A percentile compares a stretch with the other conserved stretches of the same genome.
Conservation (phyloP, 2,113 vertebrate genomes). For the Galemys pyrenaicus region DNA sequence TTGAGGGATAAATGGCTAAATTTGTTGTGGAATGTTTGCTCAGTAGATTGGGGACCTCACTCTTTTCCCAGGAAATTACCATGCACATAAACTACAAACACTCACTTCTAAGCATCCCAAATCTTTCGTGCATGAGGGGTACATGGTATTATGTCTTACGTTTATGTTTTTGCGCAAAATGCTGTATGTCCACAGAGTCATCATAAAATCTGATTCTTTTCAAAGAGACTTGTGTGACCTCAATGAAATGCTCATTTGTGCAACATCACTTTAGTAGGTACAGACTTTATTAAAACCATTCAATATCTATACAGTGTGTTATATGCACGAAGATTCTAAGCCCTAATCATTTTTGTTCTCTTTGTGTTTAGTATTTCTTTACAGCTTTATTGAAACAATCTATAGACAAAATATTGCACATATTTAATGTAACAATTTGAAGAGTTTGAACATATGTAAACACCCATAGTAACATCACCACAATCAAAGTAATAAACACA, state of each 20-base stretch:
- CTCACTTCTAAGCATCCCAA: slow-evolving; percentile 14
- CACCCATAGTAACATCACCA: neutral
- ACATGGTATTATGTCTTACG: neutral
- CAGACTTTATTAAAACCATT: neutral
- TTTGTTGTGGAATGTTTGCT: slow-evolving; percentile 21
- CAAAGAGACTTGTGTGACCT: slow-evolving; percentile 6
- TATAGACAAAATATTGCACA: neutral
- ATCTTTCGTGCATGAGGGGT: neutral
- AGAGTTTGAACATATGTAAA: neutral
- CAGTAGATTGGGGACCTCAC: neutral
- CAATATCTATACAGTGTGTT: neutral
- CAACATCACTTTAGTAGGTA: neutral
- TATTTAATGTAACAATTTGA: neutral
- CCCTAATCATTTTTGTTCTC: neutral
- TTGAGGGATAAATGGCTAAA: neutral
- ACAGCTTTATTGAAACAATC: neutral
- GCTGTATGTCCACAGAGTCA: neutral
- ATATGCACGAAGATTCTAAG: neutral
- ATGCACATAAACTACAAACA: slow-evolving; percentile 34
- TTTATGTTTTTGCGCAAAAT: neutral
- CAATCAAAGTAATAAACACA: neutral
- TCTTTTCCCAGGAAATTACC: neutral
- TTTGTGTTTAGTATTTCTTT: neutral
- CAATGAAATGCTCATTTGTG: slow-evolving; percentile 3
- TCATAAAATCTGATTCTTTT: slow-evolving; percentile 39